Evolutionary conservation across 2,797 vertebrate genomes (phyloP), one percentile per base, ranked within the genome.

Genomic region (Chaetodon trifasciatus): DNA sequence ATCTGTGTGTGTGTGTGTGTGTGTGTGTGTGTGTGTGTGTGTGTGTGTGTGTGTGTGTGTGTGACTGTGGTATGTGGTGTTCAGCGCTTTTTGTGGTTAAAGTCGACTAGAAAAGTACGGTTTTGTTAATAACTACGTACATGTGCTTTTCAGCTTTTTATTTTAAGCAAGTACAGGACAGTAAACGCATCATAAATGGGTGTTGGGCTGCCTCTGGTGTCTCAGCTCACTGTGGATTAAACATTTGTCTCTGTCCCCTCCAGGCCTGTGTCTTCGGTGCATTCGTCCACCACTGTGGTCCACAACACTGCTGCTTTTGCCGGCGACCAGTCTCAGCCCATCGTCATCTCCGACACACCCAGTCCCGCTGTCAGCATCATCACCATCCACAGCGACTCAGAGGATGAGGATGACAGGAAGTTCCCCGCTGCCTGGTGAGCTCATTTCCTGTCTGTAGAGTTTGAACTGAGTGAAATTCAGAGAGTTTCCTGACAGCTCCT

Each of bases 301-400:
- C 96, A 97, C 79, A 97, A 90, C 73, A 84, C 94, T 1, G 94
- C 96, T 3, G 92, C 96, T 42, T 93, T 93, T 68, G 96, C 94
- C 0, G 95, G 97, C 17, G 94, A 97, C 19, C 89, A 95, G 32
- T 96, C 96, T 0, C 98, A 99, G 94, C 97, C 98, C 53, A 99
- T 99, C 69, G 82, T 99, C 81, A 99, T 99, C 94, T 98, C 97
- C 0, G 98, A 99, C 92, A 99, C 98, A 0, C 98, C 98, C 0
- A 99, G 98, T 88, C 98, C 98, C 0, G 97, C 98, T 0, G 96
- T 98, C 94, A 99, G 98, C 82, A 98, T 99, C 94, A 99, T 99
- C 94, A 99, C 98, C 90, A 99, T 99, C 90, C 97, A 97, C 92
- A 99, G 98, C 1, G 98, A 99, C 94, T 98, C 97, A 0, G 98